A percentile compares a stretch with the other conserved stretches of the same genome.
These are phyloP conservation scores for Ctenicera cuprea DNA, from an alignment of 2,888 invertebrate genomes.

Conservation along the genomic window DNA sequence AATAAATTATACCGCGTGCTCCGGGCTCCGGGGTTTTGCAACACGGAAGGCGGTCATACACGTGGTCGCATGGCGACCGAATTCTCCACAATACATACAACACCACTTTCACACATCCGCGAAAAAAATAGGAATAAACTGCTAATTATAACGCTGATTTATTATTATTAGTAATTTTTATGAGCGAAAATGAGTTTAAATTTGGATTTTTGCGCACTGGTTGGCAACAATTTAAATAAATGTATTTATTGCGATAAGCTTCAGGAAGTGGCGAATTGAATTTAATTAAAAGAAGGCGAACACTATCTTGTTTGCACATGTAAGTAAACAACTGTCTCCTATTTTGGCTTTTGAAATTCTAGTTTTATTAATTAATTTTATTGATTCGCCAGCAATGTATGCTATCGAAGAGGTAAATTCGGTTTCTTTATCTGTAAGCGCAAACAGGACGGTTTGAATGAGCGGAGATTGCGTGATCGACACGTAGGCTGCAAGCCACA, in stretches of 20 bases:
- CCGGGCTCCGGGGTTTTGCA: constrained; percentile 58
- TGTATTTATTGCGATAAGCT: background rate
- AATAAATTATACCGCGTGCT: constrained; percentile 51
- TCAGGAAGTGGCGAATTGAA: background rate
- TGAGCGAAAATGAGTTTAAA: constrained; percentile 7
- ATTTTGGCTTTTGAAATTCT: background rate
- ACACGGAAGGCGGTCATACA: constrained; percentile 62
- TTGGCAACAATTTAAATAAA: background rate
- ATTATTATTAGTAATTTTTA: constrained; percentile 15
- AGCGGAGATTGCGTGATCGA: too few relatives aligned
- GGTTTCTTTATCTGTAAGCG: too few relatives aligned
- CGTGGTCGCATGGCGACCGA: constrained; percentile 56
- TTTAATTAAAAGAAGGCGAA: constrained; percentile 2
- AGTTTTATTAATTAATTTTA: too few relatives aligned
- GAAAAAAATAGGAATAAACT: constrained; percentile 14
- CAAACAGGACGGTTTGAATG: too few relatives aligned
- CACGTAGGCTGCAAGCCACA: too few relatives aligned
- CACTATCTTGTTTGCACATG: background rate
- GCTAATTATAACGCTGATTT: constrained; percentile 24
- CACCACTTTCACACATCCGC: constrained; percentile 7
- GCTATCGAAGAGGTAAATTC: too few relatives aligned
- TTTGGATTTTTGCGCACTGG: background rate
- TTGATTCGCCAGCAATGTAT: too few relatives aligned
- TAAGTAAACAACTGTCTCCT: background rate
- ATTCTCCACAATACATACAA: constrained; percentile 16